Evolutionary conservation across 2,113 vertebrate genomes (phyloP).

Genomic region (Embiotoca jacksoni): DNA sequence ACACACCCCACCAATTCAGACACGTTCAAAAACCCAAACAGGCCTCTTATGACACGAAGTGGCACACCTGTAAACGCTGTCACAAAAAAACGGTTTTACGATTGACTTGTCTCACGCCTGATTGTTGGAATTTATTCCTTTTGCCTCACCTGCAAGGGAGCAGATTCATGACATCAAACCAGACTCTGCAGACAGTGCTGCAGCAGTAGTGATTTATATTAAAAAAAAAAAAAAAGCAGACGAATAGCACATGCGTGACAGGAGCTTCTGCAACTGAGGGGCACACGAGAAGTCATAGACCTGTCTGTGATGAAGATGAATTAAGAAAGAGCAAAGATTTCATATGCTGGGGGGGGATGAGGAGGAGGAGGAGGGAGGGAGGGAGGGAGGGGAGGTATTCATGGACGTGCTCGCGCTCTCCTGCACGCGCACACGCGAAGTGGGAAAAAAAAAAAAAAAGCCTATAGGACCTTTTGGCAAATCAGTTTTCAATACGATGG

Average conservation of each 20-base stretch:
- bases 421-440: constrained; percentile 22
- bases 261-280: constrained; percentile 30
- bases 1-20: constrained; percentile 18
- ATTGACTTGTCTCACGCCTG: constrained; percentile 13
- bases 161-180: constrained; percentile 33
- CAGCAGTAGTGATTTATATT: constrained; percentile 16
- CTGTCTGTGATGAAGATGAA: constrained; percentile 14
- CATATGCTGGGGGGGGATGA: no score
- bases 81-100: background rate
- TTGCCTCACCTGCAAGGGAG: constrained; percentile 20
- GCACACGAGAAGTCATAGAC: constrained; percentile 19
- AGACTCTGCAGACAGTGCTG: constrained; percentile 42
- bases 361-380: no score
- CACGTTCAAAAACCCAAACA: constrained; percentile 31
- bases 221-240: constrained; percentile 20
- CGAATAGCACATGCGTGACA: constrained; percentile 53
- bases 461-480: constrained; percentile 13
- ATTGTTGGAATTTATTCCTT: constrained; percentile 7
- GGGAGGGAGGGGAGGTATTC: no score
- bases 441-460: background rate
- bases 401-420: background rate
- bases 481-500: constrained; percentile 4
- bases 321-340: no score
- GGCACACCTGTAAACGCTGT: constrained; percentile 34
- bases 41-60: constrained; percentile 34